Conservation (phyloP, 2,888 invertebrate genomes). For the Neoscelio sp. region DNA sequence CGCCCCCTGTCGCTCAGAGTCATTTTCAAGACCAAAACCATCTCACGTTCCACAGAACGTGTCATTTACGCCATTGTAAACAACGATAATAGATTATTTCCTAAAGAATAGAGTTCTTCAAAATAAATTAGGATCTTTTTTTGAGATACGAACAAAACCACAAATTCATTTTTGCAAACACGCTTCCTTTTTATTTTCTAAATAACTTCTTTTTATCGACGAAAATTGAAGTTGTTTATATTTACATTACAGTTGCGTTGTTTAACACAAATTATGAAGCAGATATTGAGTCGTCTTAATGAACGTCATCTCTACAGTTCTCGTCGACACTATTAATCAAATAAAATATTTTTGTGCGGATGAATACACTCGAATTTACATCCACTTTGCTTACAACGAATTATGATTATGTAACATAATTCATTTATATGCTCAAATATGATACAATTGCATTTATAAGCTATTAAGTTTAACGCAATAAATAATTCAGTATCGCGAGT, state of each 20-base stretch:
- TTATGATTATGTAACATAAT: conserved; percentile 1
- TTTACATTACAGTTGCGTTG: no score
- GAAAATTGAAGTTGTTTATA: no score
- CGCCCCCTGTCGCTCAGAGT: conserved; percentile 65
- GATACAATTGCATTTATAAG: conserved; percentile 13
- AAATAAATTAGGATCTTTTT: conserved; percentile 20
- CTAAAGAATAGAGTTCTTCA: conserved; percentile 23
- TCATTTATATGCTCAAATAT: not conserved
- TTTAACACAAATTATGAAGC: no score
- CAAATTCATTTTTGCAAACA: not conserved
- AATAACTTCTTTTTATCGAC: not conserved
- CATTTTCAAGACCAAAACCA: conserved; percentile 55
- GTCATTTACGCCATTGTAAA: conserved; percentile 55
- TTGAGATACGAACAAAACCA: conserved; percentile 1
- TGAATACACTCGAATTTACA: no score
- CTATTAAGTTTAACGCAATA: conserved; percentile 9
- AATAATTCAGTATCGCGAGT: conserved; percentile 3
- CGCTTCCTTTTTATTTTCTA: not conserved
- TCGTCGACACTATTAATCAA: no score
- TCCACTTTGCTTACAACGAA: not conserved
- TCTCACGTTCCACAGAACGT: conserved; percentile 47
- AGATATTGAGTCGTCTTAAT: no score
- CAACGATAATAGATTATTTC: conserved; percentile 56
- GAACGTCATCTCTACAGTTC: no score
- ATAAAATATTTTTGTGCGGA: no score